These are phyloP conservation scores for Gonocerus acuteangulatus DNA, from an alignment of 2,888 invertebrate genomes.

Conservation along the genomic window DNA sequence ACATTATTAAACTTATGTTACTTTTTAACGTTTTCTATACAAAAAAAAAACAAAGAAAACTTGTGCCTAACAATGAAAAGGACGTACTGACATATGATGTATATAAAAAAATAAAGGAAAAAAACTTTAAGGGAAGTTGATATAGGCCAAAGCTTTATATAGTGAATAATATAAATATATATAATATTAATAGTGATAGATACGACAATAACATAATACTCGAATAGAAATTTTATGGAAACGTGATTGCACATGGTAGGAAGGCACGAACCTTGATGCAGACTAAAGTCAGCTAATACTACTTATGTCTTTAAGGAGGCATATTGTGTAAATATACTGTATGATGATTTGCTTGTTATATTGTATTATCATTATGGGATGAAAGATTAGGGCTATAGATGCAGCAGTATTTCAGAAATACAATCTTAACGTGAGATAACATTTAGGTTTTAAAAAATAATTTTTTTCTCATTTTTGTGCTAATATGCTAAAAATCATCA, in stretches of 20 bases:
- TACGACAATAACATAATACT: constrained; percentile 23
- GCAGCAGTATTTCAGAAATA: background rate
- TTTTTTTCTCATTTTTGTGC: too few species aligned
- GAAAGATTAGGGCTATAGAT: background rate
- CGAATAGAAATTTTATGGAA: constrained; percentile 11
- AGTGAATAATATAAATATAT: constrained; percentile 2
- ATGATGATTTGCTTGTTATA: background rate
- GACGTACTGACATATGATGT: constrained; percentile 2
- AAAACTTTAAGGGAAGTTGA: background rate
- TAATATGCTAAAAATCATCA: too few species aligned
- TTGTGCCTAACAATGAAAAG: constrained; percentile 14
- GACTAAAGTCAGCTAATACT: too few species aligned
- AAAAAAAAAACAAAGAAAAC: too few species aligned
- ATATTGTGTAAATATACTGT: background rate
- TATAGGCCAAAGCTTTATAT: constrained; percentile 17
- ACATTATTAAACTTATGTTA: too few species aligned
- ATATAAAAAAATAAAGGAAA: background rate
- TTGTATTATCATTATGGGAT: background rate
- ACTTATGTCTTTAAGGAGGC: background rate
- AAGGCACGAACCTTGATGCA: too few species aligned
- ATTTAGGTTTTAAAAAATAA: too few species aligned
- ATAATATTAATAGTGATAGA: constrained; percentile 14
- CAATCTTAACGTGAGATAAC: too few species aligned
- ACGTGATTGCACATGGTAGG: background rate
- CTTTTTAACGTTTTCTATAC: too few species aligned